Percentiles rank a stretch among this genome's conserved stretches.
Evolutionary conservation across 2,888 invertebrate species (phyloP).

Genomic region (Xylota sylvarum): DNA sequence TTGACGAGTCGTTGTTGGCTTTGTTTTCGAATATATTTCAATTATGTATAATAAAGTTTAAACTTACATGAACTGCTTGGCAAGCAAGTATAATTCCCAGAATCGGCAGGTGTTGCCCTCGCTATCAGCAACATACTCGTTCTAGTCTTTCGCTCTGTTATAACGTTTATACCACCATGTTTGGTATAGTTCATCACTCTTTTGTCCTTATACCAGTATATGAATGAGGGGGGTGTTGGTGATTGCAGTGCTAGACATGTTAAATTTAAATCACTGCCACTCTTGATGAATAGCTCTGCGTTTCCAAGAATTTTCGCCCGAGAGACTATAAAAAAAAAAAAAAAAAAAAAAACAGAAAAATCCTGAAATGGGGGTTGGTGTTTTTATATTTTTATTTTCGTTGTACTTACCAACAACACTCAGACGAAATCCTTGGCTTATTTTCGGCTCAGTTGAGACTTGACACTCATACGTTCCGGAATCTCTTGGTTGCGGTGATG

Average conservation of each 20-base stretch:
- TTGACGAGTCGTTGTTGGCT: slow-evolving; percentile 9
- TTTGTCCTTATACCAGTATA: slow-evolving; percentile 93
- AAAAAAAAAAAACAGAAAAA: neutral
- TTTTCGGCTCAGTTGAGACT: slow-evolving; percentile 91
- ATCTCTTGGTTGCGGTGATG: slow-evolving; percentile 88
- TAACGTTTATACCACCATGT: slow-evolving; percentile 92
- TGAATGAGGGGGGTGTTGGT: slow-evolving; percentile 87
- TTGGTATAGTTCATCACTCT: slow-evolving; percentile 92
- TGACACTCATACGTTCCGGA: slow-evolving; percentile 91
- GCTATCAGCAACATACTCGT: slow-evolving; percentile 93
- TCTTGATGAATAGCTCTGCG: slow-evolving; percentile 92
- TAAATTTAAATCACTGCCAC: slow-evolving; percentile 94
- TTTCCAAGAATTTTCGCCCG: slow-evolving; percentile 93
- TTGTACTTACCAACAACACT: slow-evolving; percentile 89
- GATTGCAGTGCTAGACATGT: slow-evolving; percentile 92
- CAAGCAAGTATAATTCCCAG: slow-evolving; percentile 94
- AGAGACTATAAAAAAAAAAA: slow-evolving; percentile 87
- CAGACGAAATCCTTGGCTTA: slow-evolving; percentile 89
- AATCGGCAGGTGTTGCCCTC: slow-evolving; percentile 91
- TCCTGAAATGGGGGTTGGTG: neutral
- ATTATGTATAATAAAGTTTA: neutral
- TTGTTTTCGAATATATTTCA: slow-evolving; percentile 15
- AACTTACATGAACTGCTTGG: slow-evolving; percentile 89
- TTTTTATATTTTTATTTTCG: neutral
- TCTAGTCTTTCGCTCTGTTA: slow-evolving; percentile 92